Base-by-base conservation (phyloP, 2,113 vertebrate genomes). In the Garra rufa region DNA sequence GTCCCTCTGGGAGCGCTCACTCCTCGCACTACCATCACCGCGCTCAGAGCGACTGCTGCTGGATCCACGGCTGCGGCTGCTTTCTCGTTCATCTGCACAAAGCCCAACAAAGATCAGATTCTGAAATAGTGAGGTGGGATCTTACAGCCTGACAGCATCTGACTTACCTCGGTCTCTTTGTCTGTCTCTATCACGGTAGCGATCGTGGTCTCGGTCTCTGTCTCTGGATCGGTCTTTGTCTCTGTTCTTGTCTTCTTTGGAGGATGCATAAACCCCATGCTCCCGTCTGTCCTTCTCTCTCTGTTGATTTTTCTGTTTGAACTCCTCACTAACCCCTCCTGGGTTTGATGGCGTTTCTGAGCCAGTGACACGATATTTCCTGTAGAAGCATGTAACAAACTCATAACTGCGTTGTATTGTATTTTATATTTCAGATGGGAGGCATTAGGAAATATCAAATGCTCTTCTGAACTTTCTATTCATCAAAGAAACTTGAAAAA, bases 291-390 rank as follows among this genome's bases (percentile, higher is more conserved):
- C 97, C 81, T 92, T 95, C 83, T 99, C 97, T 79, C 98, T 94
- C 90, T 99, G 98, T 87, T 98, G 94, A 90, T 95, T 95, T 87
- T 94, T 95, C 76, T 95, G 95, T 89, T 94, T 94, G 83, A 99
- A 99, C 89, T 98, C 98, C 86, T 99, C 97, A 0, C 97, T 99
- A 63, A 99, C 98, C 0, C 98, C 98, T 38, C 98, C 98, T 0
- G 98, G 96, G 86, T 97, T 97, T 26, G 98, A 98, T 0, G 98
- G 98, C 0, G 98, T 99, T 92, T 99, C 98, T 8, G 96, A 96
- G 0, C 94, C 97, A 38, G 96, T 96, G 4, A 95, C 92, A n/a
- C 98, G 97, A 86, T 99, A 99, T 82, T 96, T 97, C 88, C 98
- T 97, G 69, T 71, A 92, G 4, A 0, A 85, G 50, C 8, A 59